These are phyloP conservation scores for Tetrax tetrax DNA, from an alignment of 2,113 vertebrate genomes.

Conservation along the genomic window DNA sequence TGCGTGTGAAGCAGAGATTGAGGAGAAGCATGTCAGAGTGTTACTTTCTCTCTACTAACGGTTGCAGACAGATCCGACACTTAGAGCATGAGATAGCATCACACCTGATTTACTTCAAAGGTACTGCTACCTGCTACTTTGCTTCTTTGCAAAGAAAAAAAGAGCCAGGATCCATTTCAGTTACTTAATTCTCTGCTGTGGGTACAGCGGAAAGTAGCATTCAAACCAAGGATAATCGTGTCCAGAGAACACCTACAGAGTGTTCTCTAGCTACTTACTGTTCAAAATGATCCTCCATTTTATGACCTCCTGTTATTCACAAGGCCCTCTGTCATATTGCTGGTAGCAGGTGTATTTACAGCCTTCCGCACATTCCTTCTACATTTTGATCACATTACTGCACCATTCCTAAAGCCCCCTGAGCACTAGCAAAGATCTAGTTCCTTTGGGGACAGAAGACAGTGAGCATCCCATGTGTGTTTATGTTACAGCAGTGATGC, in stretches of 20 bases:
- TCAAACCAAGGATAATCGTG: not conserved
- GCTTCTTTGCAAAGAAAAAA: not conserved
- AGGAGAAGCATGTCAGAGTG: not conserved
- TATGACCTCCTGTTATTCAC: slow-evolving; percentile 18
- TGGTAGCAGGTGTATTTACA: slow-evolving; percentile 25
- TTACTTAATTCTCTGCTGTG: not conserved
- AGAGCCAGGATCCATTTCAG: not conserved
- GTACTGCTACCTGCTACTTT: not conserved
- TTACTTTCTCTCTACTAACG: not conserved
- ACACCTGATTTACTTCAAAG: not conserved
- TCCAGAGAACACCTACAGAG: slow-evolving; percentile 2
- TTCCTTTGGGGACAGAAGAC: not conserved
- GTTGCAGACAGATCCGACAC: slow-evolving; percentile 4
- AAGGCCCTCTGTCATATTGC: not conserved
- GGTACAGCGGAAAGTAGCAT: not conserved
- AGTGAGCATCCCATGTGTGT: not conserved
- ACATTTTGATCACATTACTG: slow-evolving; percentile 12
- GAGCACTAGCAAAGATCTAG: not conserved
- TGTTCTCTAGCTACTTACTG: slow-evolving; percentile 1
- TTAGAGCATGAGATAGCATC: slow-evolving; percentile 27
- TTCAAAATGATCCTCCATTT: slow-evolving; percentile 47
- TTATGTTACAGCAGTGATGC: not conserved
- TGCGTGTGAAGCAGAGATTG: not conserved
- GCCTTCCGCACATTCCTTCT: slow-evolving; percentile 18
- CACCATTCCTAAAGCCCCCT: slow-evolving; percentile 1